A percentile compares a stretch with the other conserved stretches of the same genome.
These are phyloP conservation scores for Brachycybe producta DNA, from an alignment of 2,888 invertebrate species.

Conservation along the genomic window DNA sequence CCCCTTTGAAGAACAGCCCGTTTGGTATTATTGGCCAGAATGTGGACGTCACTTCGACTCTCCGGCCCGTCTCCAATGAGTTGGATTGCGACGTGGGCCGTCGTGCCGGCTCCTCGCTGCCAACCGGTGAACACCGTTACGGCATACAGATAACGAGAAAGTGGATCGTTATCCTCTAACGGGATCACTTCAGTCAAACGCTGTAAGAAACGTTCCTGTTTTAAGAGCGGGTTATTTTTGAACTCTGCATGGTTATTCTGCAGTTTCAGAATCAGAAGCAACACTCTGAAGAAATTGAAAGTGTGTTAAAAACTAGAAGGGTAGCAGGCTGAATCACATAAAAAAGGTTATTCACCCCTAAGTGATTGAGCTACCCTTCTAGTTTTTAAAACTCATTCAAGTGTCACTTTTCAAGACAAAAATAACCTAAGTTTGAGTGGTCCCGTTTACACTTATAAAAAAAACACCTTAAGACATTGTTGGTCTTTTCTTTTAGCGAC, in stretches of 20 bases:
- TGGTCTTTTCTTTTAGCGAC: slow-evolving; percentile 1
- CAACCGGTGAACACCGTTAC: slow-evolving; percentile 25
- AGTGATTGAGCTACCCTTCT: too few relatives aligned
- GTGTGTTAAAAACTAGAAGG: too few relatives aligned
- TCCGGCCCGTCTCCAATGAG: slow-evolving; percentile 32
- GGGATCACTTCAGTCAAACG: slow-evolving; percentile 18
- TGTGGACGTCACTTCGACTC: not conserved
- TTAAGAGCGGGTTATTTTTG: too few relatives aligned
- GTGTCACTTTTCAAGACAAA: too few relatives aligned
- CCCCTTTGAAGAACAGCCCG: slow-evolving; percentile 1
- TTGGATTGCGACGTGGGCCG: slow-evolving; percentile 24
- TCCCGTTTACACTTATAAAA: too few relatives aligned
- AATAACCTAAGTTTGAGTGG: not conserved
- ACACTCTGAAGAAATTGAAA: too few relatives aligned
- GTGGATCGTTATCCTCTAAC: slow-evolving; percentile 24
- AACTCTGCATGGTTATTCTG: too few relatives aligned
- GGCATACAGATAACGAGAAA: slow-evolving; percentile 23
- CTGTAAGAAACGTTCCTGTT: slow-evolving; percentile 21
- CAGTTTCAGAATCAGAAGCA: too few relatives aligned
- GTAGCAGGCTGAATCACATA: too few relatives aligned
- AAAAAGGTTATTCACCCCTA: too few relatives aligned
- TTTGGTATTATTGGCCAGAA: not conserved
- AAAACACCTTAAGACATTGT: too few relatives aligned
- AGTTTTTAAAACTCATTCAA: too few relatives aligned
- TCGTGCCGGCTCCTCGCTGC: slow-evolving; percentile 23